Base-by-base conservation (phyloP, 2,888 invertebrate genomes). In the Marasmarcha lunaedactyla region DNA sequence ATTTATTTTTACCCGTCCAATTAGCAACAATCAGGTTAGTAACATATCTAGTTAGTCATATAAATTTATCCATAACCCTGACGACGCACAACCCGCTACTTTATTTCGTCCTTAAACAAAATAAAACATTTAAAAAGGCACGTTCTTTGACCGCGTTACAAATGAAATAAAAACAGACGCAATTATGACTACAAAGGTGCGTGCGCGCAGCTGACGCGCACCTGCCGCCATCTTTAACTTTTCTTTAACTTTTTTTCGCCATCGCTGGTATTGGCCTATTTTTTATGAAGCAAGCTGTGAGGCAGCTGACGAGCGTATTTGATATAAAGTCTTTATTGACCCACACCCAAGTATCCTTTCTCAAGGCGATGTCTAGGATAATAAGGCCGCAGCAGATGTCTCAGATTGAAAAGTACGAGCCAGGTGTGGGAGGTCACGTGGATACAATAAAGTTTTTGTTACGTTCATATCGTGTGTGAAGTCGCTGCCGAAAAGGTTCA, bases 221-320 rank as follows among this genome's bases (percentile, higher is more conserved):
- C 78, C 81, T 79, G 81, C 68, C 71, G 81, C 68, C 71, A 71
- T 76, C 77, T 77, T 79, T 72, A 73, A 65, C 68, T 69, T 78
- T 79, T 76, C 74, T 78, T 67, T 64, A 59, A 60, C 60, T 68
- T 74, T 78, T 70, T 78, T 77, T 77, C 63, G 74, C 76, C 71
- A 70, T 71, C 65, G 68, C 63, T 68, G 78, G 77, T 79, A 78
- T 78, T 83, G 78, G 81, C 79, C 81, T 81, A 81, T 83, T 83
- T 81, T 81, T 81, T 79, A 78, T 68, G 70, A 69, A 68, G 74
- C 81, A 81, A 81, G 81, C 77, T 79, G 81, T 58, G 46, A 20
- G 62, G 62, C 79, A 79, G 77, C 78, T 79, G 81, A 74, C 72
- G 64, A 60, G 60, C 63, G 63, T 55, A 61, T 62, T 57, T 20